Evolutionary conservation across 2,888 invertebrate species (phyloP).

Genomic region (Malthinus seriepunctatus): DNA sequence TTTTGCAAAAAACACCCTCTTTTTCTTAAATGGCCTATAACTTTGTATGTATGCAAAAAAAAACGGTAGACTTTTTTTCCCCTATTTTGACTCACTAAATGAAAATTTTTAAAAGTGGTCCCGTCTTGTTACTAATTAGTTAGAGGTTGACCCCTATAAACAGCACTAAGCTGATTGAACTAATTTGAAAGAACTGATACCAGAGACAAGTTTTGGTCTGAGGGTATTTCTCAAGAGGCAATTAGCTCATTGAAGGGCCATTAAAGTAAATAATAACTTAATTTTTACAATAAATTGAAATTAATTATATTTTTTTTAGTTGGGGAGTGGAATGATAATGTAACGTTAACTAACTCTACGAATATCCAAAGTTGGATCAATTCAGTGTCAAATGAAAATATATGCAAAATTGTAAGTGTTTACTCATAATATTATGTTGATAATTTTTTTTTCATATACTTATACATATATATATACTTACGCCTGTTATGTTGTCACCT

Average conservation of each 20-base stretch:
- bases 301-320: background rate
- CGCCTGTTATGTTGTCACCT: too few species aligned
- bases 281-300: background rate
- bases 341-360: background rate
- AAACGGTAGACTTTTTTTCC: too few species aligned
- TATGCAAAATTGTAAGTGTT: background rate
- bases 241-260: background rate
- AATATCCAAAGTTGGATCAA: background rate
- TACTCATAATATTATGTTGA: background rate
- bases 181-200: background rate
- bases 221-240: background rate
- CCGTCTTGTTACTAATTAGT: too few species aligned
- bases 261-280: background rate
- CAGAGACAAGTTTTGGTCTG: background rate
- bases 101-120: too few species aligned
- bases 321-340: background rate
- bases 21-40: too few species aligned
- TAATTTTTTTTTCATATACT: too few species aligned
- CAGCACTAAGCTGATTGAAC: too few species aligned
- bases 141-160: too few species aligned
- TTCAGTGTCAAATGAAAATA: background rate
- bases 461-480: too few species aligned
- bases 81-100: too few species aligned
- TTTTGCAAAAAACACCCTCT: too few species aligned
- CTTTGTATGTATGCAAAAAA: too few species aligned